phyloP scores from a whole-genome alignment of 2,113 vertebrate genomes.

The Cyanistes caeruleus region DNA sequence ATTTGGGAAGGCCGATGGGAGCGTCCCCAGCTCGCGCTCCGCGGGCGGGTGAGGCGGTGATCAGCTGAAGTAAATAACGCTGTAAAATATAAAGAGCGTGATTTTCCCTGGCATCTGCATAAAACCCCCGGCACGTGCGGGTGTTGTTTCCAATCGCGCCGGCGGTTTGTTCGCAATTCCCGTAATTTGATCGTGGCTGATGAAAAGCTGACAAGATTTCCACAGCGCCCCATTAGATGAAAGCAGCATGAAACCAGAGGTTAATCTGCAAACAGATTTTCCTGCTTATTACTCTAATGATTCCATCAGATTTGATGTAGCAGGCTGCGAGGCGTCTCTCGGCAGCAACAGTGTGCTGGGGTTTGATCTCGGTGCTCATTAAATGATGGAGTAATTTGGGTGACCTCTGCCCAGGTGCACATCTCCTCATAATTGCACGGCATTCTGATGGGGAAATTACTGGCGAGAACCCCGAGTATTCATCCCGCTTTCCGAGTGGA shows the following conservation, averaged over 20 bases:
- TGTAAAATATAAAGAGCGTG: constrained; percentile 69
- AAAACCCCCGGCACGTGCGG: constrained; percentile 68
- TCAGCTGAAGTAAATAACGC: constrained; percentile 65
- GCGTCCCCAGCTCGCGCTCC: background rate
- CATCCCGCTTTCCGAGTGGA: constrained; percentile 76
- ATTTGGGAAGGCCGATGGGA: background rate
- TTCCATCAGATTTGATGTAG: constrained; percentile 94
- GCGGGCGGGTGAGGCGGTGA: constrained; percentile 30
- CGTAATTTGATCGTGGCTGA: constrained; percentile 86
- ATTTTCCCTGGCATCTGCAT: constrained; percentile 78
- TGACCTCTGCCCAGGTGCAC: constrained; percentile 92
- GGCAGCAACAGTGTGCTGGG: constrained; percentile 81
- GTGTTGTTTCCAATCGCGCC: constrained; percentile 74
- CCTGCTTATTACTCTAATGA: constrained; percentile 99
- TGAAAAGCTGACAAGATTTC: constrained; percentile 87
- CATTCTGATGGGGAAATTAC: constrained; percentile 87
- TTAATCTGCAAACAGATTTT: constrained; percentile 98
- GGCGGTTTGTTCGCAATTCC: constrained; percentile 12
- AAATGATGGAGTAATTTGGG: constrained; percentile 97
- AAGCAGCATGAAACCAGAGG: constrained; percentile 85
- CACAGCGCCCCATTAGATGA: constrained; percentile 87
- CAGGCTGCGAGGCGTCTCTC: constrained; percentile 82
- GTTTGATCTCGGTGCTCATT: constrained; percentile 89
- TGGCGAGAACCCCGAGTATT: constrained; percentile 79
- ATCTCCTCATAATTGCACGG: constrained; percentile 93